Evolutionary conservation across 2,888 invertebrate species (phyloP), one percentile per base, ranked within the genome.

Genomic region (Torymus tubicola): DNA sequence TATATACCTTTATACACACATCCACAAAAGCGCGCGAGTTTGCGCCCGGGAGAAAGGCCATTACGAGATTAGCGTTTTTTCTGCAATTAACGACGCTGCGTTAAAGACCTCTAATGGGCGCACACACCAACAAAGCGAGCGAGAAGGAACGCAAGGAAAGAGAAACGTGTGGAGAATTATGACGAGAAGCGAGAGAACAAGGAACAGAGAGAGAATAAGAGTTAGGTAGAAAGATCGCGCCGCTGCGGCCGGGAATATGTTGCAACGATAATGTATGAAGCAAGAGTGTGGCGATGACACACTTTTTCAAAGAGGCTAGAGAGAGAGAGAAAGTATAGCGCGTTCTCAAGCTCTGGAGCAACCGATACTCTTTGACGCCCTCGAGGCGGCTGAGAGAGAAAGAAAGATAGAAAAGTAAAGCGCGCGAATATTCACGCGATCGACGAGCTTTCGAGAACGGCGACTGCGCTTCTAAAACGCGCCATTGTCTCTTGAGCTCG

Each of bases 41-140:
- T 31, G 31, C 18, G 53, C 58, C 21, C 58, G 42, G 42, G 50
- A 18, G 42, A 72, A 60, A 72, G 67, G 64, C 70, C 69, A 61
- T 78, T 61, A 67, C 42, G 61, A 64, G 50, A 63, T 78, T 78
- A 71, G 52, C 61, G 78, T 73, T 81, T 72, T 63, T 55, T 74
- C 68, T 73, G 72, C 61, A 77, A 69, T 81, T 77, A 63, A 72
- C 31, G 14, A 67, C 42, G 55, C 61, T 65, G 55, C 60, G 55
- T 55, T 70, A 21, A 67, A 77, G 57, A 68, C 64, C 50, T 57
- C 55, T 55, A 75, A 65, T 60, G 60, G 58, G 64, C 57, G 58
- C 42, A 70, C 52, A 52, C 58, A 64, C 61, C 4, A 16, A 76
- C 24, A 12, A 68, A 42, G 42, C 42, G 42, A 42, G 42, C 42